A percentile compares a stretch with the other conserved stretches of the same genome.
Conservation (phyloP, 2,113 vertebrate genomes). For the Chiloscyllium plagiosum region DNA sequence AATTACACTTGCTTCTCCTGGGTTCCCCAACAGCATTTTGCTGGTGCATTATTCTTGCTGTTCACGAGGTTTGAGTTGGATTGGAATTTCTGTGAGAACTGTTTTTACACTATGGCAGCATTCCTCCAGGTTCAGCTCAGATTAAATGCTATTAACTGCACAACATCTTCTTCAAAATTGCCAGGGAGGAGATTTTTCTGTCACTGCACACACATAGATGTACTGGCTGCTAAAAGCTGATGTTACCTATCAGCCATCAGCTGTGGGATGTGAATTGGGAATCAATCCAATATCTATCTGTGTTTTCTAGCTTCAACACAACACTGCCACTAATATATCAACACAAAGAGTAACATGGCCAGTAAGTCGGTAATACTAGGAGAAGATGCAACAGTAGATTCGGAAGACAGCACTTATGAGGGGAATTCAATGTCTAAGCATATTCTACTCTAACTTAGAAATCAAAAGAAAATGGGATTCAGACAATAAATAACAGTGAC, state of each 20-base stretch:
- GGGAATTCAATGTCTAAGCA: not conserved
- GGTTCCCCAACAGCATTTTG: not conserved
- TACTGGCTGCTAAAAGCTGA: too few species aligned
- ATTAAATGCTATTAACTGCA: not conserved
- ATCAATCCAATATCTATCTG: not conserved
- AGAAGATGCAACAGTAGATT: too few species aligned
- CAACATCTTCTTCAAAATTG: not conserved
- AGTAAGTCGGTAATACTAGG: not conserved
- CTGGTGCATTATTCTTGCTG: not conserved
- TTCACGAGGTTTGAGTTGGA: not conserved
- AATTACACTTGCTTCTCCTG: not conserved
- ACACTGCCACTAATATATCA: not conserved
- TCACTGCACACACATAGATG: not conserved
- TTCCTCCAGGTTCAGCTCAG: not conserved
- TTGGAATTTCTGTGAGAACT: not conserved
- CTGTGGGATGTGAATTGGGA: not conserved
- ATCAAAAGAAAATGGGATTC: not conserved
- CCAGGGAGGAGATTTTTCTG: not conserved
- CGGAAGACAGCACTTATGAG: not conserved
- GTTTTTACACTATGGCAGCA: not conserved
- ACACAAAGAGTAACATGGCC: not conserved
- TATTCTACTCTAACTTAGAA: not conserved
- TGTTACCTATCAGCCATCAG: not conserved
- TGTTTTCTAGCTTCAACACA: not conserved
- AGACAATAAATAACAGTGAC: not conserved